Percentiles rank a stretch among this genome's conserved stretches.
phyloP scores from a whole-genome alignment of 2,797 vertebrate species.

The Channa striata region DNA sequence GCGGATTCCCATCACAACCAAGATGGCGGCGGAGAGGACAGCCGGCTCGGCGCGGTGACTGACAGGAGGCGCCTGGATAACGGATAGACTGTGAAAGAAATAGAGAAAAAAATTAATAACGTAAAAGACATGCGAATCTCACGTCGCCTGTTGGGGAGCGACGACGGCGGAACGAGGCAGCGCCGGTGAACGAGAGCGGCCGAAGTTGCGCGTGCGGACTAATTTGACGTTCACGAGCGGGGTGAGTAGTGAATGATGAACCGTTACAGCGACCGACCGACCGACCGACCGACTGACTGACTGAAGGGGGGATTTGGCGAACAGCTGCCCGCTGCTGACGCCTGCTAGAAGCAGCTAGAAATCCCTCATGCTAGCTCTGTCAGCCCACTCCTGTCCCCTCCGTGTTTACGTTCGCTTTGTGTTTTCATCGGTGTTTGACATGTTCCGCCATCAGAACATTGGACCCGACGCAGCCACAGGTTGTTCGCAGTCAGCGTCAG shows the following conservation, averaged over 20 bases:
- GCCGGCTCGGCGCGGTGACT: constrained; percentile 66
- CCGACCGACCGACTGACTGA: neutral
- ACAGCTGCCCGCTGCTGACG: constrained; percentile 44
- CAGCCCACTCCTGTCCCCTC: neutral
- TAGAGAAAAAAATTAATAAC: neutral
- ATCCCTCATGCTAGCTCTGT: constrained; percentile 15
- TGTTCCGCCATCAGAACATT: neutral
- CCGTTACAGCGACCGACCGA: constrained; percentile 33
- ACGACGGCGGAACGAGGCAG: constrained; percentile 21
- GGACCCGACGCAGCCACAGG: constrained; percentile 61
- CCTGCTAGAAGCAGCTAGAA: constrained; percentile 7
- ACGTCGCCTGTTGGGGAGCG: neutral
- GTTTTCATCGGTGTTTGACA: neutral
- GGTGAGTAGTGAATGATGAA: constrained; percentile 67
- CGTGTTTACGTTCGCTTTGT: neutral
- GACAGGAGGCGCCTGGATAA: constrained; percentile 49
- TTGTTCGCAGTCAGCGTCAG: constrained; percentile 32
- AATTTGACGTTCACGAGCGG: constrained; percentile 49
- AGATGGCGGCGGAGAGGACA: constrained; percentile 77
- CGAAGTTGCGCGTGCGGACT: constrained; percentile 54
- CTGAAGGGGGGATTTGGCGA: constrained; percentile 42
- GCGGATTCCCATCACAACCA: constrained; percentile 74
- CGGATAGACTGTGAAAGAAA: constrained; percentile 6
- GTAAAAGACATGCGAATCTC: no score
- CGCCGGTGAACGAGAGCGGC: constrained; percentile 45